Evolutionary conservation across 1,140 invertebrate species (phyloP), one percentile per base, ranked within the genome.

Genomic region (Tetramorium simillimum): DNA sequence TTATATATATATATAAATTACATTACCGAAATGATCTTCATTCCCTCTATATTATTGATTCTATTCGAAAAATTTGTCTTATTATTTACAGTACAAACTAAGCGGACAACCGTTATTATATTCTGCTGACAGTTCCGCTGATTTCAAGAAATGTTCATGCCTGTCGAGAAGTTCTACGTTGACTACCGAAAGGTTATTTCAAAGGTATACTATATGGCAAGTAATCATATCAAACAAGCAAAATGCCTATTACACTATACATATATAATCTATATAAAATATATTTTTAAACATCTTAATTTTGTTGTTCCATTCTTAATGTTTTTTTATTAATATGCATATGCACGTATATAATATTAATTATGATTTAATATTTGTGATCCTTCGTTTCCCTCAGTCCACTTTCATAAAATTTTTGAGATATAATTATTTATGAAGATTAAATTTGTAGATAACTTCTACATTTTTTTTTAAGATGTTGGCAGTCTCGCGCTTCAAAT

Each of bases 401-500:
- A 10, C 6, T 40, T 65, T 65, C 40, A 40, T 40, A 10, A 6
- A 0, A 65, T 40, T 65, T 40, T n/a, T 2, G 16, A 33, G 7
- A 33, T 33, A 16, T 37, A 63, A 18, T 6, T 56, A 3, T 21
- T 6, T 56, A 9, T 4, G 4, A 10, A 33, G 3, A 21, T 1
- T 40, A 65, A 37, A 63, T 63, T 63, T 3, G 12, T 12, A 9
- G 14, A 21, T 18, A 40, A n/a, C 4, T 65, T 65, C 1, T 3
- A 60, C 56, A 12, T 67, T 67, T 21, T 65, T 67, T 67, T 46
- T 40, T 40, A 24, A 40, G 65, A 67, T 67, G 63, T 43, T 67
- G 2, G 0, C n/a, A 6, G 65, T 21, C 1, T n/a, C 37, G 43
- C n/a, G 37, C 0, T 69, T 46, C 5, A 46, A 69, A 37, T 69